Evolutionary conservation across 2,888 invertebrate genomes (phyloP).

Genomic region (Xanthorhoe designata): DNA sequence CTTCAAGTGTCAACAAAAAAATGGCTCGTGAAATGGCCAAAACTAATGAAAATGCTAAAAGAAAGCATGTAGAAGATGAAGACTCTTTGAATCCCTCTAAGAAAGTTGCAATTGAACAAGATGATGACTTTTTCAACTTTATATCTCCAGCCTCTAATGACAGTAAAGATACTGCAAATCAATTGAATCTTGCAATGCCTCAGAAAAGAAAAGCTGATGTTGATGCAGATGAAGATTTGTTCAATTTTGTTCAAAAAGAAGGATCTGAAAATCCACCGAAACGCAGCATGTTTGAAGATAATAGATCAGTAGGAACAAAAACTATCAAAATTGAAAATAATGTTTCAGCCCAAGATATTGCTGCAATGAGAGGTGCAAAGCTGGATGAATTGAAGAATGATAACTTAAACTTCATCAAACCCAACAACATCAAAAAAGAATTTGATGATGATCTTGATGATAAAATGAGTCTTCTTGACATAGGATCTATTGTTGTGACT

Average conservation of each 20-base stretch:
- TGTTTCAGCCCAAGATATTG: constrained; percentile 55
- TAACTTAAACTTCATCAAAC: constrained; percentile 49
- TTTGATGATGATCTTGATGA: constrained; percentile 64
- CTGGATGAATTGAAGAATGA: constrained; percentile 67
- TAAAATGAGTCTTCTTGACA: constrained; percentile 66
- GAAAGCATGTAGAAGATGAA: constrained; percentile 57
- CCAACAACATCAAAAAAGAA: constrained; percentile 61
- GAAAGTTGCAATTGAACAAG: constrained; percentile 61
- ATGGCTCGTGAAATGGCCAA: constrained; percentile 50
- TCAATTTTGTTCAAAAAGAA: constrained; percentile 71
- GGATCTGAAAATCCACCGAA: constrained; percentile 44
- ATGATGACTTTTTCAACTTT: constrained; percentile 72
- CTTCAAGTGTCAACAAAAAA: constrained; percentile 63
- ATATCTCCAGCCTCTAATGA: constrained; percentile 50
- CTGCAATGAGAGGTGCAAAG: constrained; percentile 69
- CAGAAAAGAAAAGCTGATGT: constrained; percentile 66
- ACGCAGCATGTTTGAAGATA: constrained; percentile 51
- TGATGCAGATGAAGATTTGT: constrained; percentile 67
- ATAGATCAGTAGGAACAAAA: constrained; percentile 23
- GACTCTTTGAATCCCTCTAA: constrained; percentile 60
- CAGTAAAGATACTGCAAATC: constrained; percentile 50
- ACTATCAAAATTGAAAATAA: constrained; percentile 36
- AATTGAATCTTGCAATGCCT: constrained; percentile 68
- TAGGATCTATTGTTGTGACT: constrained; percentile 69
- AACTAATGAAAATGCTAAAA: constrained; percentile 54